Base-by-base conservation (phyloP, 2,797 vertebrate genomes). In the Amblyraja radiata region DNA sequence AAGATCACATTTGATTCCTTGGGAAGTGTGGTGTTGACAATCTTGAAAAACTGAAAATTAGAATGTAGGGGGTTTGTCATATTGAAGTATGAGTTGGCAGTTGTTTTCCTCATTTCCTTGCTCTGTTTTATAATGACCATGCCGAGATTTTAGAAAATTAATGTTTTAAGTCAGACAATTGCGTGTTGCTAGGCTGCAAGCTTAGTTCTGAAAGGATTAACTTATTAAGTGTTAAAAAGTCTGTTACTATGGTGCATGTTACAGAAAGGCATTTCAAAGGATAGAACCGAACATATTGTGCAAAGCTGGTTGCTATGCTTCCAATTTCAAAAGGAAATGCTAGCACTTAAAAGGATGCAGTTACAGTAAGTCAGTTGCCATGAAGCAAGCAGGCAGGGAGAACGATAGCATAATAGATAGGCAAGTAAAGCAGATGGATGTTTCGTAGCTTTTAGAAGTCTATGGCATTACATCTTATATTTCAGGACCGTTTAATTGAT, bases 161-260 rank as follows among this genome's bases (percentile, higher is more conserved):
- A 76, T 92, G 90, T 76, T 54, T 58, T 58, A 92, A 92, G 76
- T 92, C 28, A 92, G 46, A 71, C 71, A 92, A 76, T 54, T 74
- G 23, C 39, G 46, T 92, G 90, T 92, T 92, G 90, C 90, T 92
- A 92, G 90, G 90, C 39, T 92, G 90, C 90, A 92, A 58, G 90
- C 68, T 58, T n/a, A 28, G 6, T 76, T 76, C 90, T 76, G 68
- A 54, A 58, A 74, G 39, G 90, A 92, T 92, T 76, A 92, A 74
- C 90, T 92, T 92, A 92, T 92, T 92, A 92, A 92, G 71, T 92
- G 90, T 76, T 76, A 76, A 92, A 92, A 92, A 92, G 76, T 90
- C 71, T 92, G 90, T 92, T 92, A 54, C 90, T 92, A 92, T 74
- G 90, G 90, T 92, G 46, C 90, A 92, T 54, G 90, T 54, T 92